phyloP scores from a whole-genome alignment of 1,140 invertebrate genomes.

The Aphelinus certus region DNA sequence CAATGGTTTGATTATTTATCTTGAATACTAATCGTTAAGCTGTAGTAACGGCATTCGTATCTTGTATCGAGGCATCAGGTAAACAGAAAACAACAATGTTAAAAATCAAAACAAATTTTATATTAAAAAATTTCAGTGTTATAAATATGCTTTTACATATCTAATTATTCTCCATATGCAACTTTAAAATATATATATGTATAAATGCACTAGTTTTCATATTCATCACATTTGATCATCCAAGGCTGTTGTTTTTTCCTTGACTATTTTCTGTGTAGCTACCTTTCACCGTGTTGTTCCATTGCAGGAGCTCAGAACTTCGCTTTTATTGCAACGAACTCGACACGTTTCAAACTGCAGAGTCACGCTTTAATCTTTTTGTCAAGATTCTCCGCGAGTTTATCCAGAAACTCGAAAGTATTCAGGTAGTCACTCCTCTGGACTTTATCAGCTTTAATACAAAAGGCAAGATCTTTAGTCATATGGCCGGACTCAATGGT shows the following conservation, averaged over 20 bases:
- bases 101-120: background rate
- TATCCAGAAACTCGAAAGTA: conserved; percentile 98
- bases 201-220: conserved; percentile 21
- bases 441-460: conserved; percentile 89
- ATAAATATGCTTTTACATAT: conserved; percentile 18
- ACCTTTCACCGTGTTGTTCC: background rate
- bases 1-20: background rate
- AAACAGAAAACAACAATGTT: background rate
- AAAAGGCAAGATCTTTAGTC: conserved; percentile 99
- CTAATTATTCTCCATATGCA: background rate
- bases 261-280: background rate
- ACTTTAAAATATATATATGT: background rate
- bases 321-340: conserved; percentile 9
- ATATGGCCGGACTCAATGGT: conserved; percentile 94
- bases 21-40: background rate
- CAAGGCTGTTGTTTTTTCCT: background rate
- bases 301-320: background rate
- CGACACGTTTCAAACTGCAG: background rate
- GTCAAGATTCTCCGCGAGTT: conserved; percentile 91
- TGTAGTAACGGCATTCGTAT: background rate
- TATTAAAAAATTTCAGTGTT: conserved; percentile 18
- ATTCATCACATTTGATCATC: conserved; percentile 6
- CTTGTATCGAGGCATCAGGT: background rate
- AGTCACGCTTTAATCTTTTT: conserved; percentile 68
- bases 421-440: conserved; percentile 90